Conservation (phyloP, 2,113 vertebrate genomes). For the Anarhynchus alexandrinus region DNA sequence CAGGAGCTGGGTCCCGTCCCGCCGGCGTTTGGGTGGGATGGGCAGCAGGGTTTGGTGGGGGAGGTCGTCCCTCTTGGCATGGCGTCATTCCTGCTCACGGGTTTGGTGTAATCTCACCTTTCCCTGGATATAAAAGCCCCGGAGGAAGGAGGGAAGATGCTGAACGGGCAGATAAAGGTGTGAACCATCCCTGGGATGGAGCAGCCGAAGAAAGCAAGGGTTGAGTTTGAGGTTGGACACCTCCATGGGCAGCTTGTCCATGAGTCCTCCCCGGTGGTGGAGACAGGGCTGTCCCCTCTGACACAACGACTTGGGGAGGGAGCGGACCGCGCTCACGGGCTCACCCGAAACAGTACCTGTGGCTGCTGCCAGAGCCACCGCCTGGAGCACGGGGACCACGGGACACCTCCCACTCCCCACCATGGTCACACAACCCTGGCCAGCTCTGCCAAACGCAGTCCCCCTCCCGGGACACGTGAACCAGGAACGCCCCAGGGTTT, state of each 20-base stretch:
- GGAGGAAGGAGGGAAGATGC: background rate
- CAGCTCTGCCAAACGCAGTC: background rate
- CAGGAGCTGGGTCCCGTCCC: background rate
- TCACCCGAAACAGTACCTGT: background rate
- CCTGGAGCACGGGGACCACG: fast-evolving
- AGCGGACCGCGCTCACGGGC: background rate
- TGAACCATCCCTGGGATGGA: background rate
- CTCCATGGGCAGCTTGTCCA: background rate
- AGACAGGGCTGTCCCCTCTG: background rate
- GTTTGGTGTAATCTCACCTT: background rate
- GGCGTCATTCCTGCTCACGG: background rate
- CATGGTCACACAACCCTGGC: fast-evolving
- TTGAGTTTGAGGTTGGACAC: background rate
- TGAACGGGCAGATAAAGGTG: background rate
- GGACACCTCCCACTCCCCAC: background rate
- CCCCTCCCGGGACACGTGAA: fast-evolving
- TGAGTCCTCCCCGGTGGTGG: fast-evolving
- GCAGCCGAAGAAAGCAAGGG: background rate
- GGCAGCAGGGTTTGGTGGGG: background rate
- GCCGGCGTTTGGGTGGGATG: fast-evolving
- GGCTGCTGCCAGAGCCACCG: background rate
- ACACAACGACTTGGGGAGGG: background rate
- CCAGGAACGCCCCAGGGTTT: background rate
- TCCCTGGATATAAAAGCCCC: background rate
- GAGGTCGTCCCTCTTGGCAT: fast-evolving